phyloP scores from a whole-genome alignment of 1,140 invertebrate genomes.

The Tetramorium alpestre region DNA sequence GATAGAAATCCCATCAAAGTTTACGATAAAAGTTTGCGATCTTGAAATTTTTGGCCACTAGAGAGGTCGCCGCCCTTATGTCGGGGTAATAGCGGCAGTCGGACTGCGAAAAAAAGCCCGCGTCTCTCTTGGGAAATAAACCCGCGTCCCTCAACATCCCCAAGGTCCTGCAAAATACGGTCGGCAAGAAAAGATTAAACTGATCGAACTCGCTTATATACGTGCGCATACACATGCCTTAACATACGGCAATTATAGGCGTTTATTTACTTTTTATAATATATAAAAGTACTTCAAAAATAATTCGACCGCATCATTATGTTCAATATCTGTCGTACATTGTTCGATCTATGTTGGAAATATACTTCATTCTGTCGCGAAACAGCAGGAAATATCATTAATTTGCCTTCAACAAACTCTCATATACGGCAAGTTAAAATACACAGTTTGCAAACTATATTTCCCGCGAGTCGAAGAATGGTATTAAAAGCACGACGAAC shows the following conservation, averaged over 20 bases:
- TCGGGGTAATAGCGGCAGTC: conserved; percentile 46
- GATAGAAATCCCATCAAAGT: conserved; percentile 64
- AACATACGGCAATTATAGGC: neutral
- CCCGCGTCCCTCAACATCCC: conserved; percentile 63
- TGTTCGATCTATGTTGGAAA: neutral
- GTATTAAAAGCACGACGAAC: neutral
- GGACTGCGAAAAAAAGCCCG: conserved; percentile 25
- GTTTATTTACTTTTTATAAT: neutral
- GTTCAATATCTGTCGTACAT: neutral
- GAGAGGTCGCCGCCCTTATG: conserved; percentile 44
- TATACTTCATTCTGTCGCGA: neutral
- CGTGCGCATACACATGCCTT: neutral
- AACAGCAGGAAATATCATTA: neutral
- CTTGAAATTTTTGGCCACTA: conserved; percentile 55
- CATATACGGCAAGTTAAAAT: neutral
- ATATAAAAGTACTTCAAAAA: neutral
- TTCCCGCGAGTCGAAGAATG: neutral
- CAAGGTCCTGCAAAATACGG: conserved; percentile 49
- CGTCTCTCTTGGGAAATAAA: conserved; percentile 74
- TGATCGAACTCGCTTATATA: conserved; percentile 34
- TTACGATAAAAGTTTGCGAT: conserved; percentile 62
- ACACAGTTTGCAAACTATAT: conserved; percentile 35
- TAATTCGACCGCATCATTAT: neutral
- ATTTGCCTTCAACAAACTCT: neutral
- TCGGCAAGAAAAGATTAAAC: conserved; percentile 58